Conservation (phyloP, 2,888 invertebrate genomes). For the Acrobasis repandana region DNA sequence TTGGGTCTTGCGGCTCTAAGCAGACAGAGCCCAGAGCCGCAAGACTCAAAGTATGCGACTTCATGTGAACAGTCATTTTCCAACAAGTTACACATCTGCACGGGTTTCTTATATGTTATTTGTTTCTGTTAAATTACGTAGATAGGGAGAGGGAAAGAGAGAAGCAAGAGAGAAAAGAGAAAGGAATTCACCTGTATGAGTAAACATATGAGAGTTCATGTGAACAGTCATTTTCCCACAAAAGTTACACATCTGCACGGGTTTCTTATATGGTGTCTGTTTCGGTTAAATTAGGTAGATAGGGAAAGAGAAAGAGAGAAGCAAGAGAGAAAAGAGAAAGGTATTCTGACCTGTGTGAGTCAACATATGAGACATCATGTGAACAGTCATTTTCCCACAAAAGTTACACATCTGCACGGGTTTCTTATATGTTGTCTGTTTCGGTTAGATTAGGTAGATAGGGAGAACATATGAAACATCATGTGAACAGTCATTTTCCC, state of each 20-base stretch:
- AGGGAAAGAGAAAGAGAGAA: too few relatives aligned
- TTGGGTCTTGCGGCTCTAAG: too few relatives aligned
- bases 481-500: conserved; percentile 33
- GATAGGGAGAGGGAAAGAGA: too few relatives aligned
- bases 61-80: conserved; percentile 41
- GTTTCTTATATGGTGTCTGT: conserved; percentile 26
- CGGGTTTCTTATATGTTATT: conserved; percentile 27
- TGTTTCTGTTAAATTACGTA: conserved; percentile 22
- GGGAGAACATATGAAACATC: too few relatives aligned
- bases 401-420: conserved; percentile 49
- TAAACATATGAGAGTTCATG: background rate
- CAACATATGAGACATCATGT: too few relatives aligned
- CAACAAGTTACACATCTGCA: conserved; percentile 60
- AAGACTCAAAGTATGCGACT: conserved; percentile 47
- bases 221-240: conserved; percentile 43
- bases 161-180: too few relatives aligned
- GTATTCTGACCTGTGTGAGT: conserved; percentile 35
- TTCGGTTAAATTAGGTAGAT: conserved; percentile 11
- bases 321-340: too few relatives aligned
- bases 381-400: conserved; percentile 43
- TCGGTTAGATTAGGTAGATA: too few relatives aligned
- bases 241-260: conserved; percentile 49
- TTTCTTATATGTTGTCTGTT: conserved; percentile 26
- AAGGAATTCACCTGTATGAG: conserved; percentile 19
- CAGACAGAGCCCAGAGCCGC: too few relatives aligned